phyloP scores from a whole-genome alignment of 2,888 invertebrate genomes.

The Hemaris fuciformis region DNA sequence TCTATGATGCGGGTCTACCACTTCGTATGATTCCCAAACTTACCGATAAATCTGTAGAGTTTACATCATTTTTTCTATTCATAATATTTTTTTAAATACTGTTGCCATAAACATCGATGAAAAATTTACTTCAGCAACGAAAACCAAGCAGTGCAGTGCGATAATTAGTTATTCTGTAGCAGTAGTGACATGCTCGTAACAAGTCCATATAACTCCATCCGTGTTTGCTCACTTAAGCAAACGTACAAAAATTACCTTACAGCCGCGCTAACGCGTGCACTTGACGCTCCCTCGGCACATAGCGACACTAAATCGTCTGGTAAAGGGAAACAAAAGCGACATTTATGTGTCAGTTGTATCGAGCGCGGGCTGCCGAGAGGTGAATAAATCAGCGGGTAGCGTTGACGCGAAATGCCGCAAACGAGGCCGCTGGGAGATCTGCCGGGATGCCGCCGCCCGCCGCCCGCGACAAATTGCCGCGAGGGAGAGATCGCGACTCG shows the following conservation, averaged over 20 bases:
- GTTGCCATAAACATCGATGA: no score
- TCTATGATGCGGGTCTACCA: no score
- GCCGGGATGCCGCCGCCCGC: slow-evolving; percentile 36
- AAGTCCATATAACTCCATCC: neutral
- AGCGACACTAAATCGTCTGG: slow-evolving; percentile 53
- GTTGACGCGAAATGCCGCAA: slow-evolving; percentile 57
- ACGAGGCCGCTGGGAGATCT: slow-evolving; percentile 61
- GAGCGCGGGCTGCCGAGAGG: slow-evolving; percentile 42
- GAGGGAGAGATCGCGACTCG: slow-evolving; percentile 45
- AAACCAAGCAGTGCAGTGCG: neutral
- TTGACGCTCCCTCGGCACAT: slow-evolving; percentile 29
- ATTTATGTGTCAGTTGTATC: slow-evolving; percentile 76
- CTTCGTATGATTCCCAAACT: no score
- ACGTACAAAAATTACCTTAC: slow-evolving; percentile 15
- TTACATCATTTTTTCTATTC: no score
- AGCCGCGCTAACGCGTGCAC: slow-evolving; percentile 16
- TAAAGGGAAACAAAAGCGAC: slow-evolving; percentile 78
- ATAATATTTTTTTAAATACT: no score
- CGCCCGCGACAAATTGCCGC: slow-evolving; percentile 67
- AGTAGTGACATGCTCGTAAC: slow-evolving; percentile 17
- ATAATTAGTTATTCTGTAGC: slow-evolving; percentile 10
- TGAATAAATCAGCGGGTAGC: slow-evolving; percentile 67
- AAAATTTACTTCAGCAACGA: no score
- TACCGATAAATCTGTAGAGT: no score
- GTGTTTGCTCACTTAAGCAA: slow-evolving; percentile 2